Conservation (phyloP, 2,888 invertebrate genomes). For the Euzetes globulus region DNA sequence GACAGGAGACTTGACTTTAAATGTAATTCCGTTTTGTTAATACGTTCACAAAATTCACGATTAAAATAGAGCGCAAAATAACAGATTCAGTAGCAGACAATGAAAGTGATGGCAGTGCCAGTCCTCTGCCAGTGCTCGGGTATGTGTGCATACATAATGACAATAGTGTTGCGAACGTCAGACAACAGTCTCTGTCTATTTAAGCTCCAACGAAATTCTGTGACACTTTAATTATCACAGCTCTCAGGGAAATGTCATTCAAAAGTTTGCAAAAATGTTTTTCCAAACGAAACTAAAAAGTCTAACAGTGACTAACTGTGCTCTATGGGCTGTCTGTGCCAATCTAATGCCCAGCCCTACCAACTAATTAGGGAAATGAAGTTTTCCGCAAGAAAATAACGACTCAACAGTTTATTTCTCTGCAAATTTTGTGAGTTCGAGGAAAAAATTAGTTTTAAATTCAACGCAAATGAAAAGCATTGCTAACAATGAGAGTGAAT, state of each 20-base stretch:
- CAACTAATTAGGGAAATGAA: conserved; percentile 25
- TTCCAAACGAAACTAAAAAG: not conserved
- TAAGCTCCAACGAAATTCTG: conserved; percentile 8
- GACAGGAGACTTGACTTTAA: conserved; percentile 27
- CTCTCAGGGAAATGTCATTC: conserved; percentile 25
- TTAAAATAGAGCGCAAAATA: conserved; percentile 6
- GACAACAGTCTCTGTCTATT: not conserved
- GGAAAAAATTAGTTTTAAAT: not conserved
- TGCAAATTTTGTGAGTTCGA: not conserved
- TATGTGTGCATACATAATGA: conserved; percentile 27
- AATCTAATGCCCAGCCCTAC: conserved; percentile 8
- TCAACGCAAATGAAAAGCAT: not conserved
- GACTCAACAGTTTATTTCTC: conserved; percentile 9
- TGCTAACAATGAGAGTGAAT: not conserved
- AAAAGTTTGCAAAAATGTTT: conserved; percentile 18
- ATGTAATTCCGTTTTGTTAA: conserved; percentile 30
- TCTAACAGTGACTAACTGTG: not conserved
- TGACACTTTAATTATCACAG: conserved; percentile 27
- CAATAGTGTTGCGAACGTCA: not conserved
- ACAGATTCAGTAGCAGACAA: conserved; percentile 14
- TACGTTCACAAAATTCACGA: conserved; percentile 23
- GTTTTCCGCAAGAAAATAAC: conserved; percentile 17
- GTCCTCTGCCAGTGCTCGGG: not conserved
- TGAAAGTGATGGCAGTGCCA: not conserved
- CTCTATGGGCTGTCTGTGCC: not conserved